Conservation (phyloP, 2,888 invertebrate species). For the Eilema depressum region DNA sequence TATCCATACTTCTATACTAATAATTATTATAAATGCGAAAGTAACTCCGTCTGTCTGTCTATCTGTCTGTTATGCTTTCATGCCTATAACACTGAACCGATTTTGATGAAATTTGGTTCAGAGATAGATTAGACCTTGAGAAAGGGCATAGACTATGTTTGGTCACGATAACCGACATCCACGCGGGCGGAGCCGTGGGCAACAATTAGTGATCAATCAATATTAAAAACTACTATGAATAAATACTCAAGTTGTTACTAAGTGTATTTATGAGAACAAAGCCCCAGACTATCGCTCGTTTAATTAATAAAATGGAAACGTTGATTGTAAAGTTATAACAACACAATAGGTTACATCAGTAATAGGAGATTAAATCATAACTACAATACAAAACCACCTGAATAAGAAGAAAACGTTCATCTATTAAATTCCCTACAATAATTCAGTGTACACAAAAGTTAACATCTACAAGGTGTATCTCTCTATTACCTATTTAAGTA, state of each 20-base stretch:
- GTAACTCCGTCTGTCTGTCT: too few relatives aligned
- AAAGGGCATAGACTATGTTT: too few relatives aligned
- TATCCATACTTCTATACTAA: too few relatives aligned
- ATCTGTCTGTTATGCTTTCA: too few relatives aligned
- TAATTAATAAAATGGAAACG: slow-evolving; percentile 9
- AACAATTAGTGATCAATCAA: neutral
- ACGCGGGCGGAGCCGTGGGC: too few relatives aligned
- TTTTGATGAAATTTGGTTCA: too few relatives aligned
- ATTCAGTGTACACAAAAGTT: neutral
- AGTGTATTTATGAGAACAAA: slow-evolving; percentile 10
- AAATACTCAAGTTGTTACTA: neutral
- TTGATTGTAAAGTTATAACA: neutral
- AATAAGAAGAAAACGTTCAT: too few relatives aligned
- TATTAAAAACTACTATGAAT: slow-evolving; percentile 6
- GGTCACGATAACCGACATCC: too few relatives aligned
- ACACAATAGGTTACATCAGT: neutral
- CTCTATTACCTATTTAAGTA: neutral
- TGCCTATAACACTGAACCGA: too few relatives aligned
- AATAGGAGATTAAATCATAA: neutral
- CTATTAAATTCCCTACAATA: neutral
- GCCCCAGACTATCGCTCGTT: neutral
- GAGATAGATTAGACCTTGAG: too few relatives aligned
- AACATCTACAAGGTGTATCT: neutral
- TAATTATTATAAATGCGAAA: too few relatives aligned
- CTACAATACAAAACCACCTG: too few relatives aligned